A percentile compares a stretch with the other conserved stretches of the same genome.
Evolutionary conservation across 1,140 invertebrate species (phyloP).

Genomic region (Pissodes strobi): DNA sequence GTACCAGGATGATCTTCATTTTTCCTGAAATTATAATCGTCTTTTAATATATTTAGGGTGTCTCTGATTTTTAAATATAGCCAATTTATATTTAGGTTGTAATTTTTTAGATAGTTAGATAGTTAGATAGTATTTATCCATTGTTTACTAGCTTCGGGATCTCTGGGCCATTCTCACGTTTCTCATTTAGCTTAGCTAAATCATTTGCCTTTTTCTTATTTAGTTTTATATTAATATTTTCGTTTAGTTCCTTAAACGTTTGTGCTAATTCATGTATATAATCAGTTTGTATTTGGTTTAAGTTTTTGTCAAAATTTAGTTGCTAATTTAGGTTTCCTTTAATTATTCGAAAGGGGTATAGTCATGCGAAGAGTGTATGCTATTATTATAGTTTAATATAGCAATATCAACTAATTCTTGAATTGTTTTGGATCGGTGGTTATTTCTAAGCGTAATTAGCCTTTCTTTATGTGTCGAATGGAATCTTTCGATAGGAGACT

Average conservation of each 20-base stretch:
- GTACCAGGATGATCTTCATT: not conserved
- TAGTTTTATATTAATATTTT: not conserved
- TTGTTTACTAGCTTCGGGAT: slow-evolving; percentile 2
- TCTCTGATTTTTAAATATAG: slow-evolving; percentile 4
- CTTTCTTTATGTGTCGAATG: not conserved
- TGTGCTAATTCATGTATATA: not conserved
- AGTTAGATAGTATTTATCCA: not conserved
- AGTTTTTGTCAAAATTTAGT: slow-evolving; percentile 6
- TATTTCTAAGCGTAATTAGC: no score
- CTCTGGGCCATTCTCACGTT: not conserved
- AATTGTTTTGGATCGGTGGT: no score
- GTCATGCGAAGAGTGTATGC: no score
- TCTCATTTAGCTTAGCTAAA: slow-evolving; percentile 3
- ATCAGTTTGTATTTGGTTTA: not conserved
- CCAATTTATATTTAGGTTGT: not conserved
- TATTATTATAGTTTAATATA: no score
- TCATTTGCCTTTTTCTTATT: not conserved
- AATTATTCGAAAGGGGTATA: slow-evolving; percentile 5
- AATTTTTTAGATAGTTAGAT: not conserved
- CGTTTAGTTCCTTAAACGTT: not conserved
- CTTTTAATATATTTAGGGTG: slow-evolving; percentile 1
- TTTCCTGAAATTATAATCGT: slow-evolving; percentile 1
- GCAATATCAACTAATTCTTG: no score
- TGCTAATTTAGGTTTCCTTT: slow-evolving; percentile 13
- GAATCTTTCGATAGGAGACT: not conserved